These are phyloP conservation scores for Eupleurogrammus muticus DNA, from an alignment of 2,797 vertebrate genomes.

Conservation along the genomic window DNA sequence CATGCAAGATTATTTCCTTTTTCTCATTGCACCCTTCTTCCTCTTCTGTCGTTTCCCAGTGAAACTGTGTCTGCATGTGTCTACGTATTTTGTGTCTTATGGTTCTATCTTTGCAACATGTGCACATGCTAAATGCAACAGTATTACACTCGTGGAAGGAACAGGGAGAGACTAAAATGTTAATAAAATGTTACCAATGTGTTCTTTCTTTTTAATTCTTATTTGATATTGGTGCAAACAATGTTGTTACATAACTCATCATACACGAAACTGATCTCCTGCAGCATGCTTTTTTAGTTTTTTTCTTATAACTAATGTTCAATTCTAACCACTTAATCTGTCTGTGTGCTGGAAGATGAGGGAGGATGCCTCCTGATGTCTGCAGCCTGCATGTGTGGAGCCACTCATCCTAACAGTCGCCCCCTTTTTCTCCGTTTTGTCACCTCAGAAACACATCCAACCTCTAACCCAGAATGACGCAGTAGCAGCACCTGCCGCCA, in stretches of 20 bases:
- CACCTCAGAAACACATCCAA: constrained; percentile 59
- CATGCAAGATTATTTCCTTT: constrained; percentile 67
- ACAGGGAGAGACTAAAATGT: not conserved
- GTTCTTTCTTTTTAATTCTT: not conserved
- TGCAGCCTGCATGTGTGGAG: constrained; percentile 40
- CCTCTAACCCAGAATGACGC: constrained; percentile 73
- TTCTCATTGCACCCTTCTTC: constrained; percentile 31
- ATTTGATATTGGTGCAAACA: not conserved
- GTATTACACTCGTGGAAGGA: not conserved
- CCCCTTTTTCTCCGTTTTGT: constrained; percentile 45
- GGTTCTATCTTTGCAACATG: not conserved
- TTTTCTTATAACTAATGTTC: constrained; percentile 40
- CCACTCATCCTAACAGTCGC: constrained; percentile 32
- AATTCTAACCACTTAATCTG: constrained; percentile 49
- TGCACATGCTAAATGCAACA: not conserved
- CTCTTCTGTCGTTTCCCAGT: constrained; percentile 57
- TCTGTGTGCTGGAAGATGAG: constrained; percentile 30
- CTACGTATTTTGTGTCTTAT: constrained; percentile 45
- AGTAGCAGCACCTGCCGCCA: constrained; percentile 43
- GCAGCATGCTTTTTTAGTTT: constrained; percentile 68
- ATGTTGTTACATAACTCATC: not conserved
- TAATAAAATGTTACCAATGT: not conserved
- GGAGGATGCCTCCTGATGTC: not conserved
- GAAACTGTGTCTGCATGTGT: constrained; percentile 77
- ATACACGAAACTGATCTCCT: constrained; percentile 2